Evolutionary conservation across 2,113 vertebrate species (phyloP).

Genomic region (Sprattus sprattus): DNA sequence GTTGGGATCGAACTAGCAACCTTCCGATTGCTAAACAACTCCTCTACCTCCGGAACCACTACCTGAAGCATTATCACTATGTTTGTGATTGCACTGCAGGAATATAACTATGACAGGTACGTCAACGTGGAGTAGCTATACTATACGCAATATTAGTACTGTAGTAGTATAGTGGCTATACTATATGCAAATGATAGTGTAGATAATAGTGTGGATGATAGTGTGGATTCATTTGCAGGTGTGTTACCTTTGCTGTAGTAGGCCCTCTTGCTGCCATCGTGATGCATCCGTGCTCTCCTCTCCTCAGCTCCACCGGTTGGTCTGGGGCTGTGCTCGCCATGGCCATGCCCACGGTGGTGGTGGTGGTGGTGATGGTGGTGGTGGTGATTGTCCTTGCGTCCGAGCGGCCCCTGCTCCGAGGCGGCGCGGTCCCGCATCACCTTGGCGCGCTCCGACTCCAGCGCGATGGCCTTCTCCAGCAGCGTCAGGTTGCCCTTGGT

Average conservation of each 20-base stretch:
- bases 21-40: too few species aligned
- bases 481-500: slow-evolving; percentile 97
- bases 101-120: too few species aligned
- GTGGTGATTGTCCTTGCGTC: slow-evolving; percentile 75
- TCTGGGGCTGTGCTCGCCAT: slow-evolving; percentile 84
- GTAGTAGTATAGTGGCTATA: too few species aligned
- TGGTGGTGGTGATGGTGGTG: slow-evolving; percentile 64
- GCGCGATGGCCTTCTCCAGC: slow-evolving; percentile 97
- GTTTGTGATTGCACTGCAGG: too few species aligned
- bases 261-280: slow-evolving; percentile 90
- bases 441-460: slow-evolving; percentile 94
- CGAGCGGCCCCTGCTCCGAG: slow-evolving; percentile 70
- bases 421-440: slow-evolving; percentile 94
- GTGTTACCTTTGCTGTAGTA: slow-evolving; percentile 95
- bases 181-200: too few species aligned
- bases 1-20: too few species aligned
- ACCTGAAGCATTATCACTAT: too few species aligned
- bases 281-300: slow-evolving; percentile 84
- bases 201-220: too few species aligned
- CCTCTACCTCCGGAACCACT: too few species aligned
- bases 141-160: too few species aligned
- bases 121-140: too few species aligned
- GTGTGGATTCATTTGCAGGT: too few species aligned
- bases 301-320: slow-evolving; percentile 84
- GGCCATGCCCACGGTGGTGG: slow-evolving; percentile 58